Evolutionary conservation across 2,113 vertebrate genomes (phyloP).

Genomic region (Nyctereutes procyonoides): DNA sequence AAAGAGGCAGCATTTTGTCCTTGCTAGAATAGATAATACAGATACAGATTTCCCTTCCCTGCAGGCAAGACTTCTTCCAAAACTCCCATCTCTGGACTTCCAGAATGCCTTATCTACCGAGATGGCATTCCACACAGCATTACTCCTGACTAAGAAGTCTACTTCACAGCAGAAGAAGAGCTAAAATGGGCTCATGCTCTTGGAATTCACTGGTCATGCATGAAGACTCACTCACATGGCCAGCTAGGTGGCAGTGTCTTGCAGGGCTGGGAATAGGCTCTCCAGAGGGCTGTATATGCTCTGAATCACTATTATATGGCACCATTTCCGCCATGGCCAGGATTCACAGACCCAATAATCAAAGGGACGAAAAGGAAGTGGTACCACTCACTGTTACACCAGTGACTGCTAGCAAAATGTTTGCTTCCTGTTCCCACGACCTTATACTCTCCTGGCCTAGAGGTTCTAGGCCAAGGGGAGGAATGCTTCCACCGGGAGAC

Average conservation of each 20-base stretch:
- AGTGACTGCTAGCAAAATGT: background rate
- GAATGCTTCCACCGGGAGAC: background rate
- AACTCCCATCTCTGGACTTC: background rate
- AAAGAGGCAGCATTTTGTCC: background rate
- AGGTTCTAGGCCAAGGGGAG: background rate
- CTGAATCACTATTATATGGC: no score
- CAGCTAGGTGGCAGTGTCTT: background rate
- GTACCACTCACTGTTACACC: background rate
- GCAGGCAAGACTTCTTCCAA: background rate
- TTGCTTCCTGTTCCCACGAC: background rate
- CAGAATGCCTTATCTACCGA: background rate
- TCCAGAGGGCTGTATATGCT: background rate
- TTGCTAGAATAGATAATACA: background rate
- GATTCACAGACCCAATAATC: background rate
- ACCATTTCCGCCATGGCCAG: no score
- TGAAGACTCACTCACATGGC: background rate
- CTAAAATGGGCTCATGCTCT: no score
- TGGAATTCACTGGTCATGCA: fast-evolving
- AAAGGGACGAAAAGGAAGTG: no score
- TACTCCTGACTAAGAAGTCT: background rate
- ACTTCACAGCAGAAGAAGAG: background rate
- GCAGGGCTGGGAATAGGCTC: background rate
- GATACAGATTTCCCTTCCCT: background rate
- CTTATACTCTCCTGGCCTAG: background rate
- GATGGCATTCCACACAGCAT: background rate